A percentile compares a stretch with the other conserved stretches of the same genome.
phyloP scores from a whole-genome alignment of 92 coral and sea anemone genomes.

The Galaxea fascicularis region DNA sequence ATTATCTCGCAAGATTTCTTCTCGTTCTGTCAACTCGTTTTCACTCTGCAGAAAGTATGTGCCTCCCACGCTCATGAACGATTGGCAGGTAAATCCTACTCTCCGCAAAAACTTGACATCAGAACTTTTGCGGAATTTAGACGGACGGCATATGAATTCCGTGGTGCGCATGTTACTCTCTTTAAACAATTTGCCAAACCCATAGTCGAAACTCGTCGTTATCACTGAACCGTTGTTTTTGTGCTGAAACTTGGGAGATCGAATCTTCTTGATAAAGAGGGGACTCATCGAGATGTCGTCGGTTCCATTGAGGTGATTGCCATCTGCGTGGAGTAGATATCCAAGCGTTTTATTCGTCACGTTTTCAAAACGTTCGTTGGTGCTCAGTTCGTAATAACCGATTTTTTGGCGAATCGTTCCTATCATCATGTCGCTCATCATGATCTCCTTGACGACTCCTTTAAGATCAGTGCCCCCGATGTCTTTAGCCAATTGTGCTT shows the following conservation, averaged over 20 bases:
- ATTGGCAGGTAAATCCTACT: constrained; percentile 1
- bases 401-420: not conserved
- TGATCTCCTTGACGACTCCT: not conserved
- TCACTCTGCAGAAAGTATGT: not conserved
- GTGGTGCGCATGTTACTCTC: not conserved
- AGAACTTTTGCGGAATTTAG: not conserved
- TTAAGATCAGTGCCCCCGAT: not conserved
- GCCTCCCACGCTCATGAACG: constrained; percentile 14
- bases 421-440: constrained; percentile 9
- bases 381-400: constrained; percentile 8
- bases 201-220: constrained; percentile 1
- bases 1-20: not conserved
- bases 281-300: not conserved
- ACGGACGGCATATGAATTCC: not conserved
- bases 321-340: not conserved
- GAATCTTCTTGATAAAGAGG: not conserved
- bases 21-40: not conserved
- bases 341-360: not conserved
- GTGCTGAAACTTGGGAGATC: not conserved
- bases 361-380: not conserved
- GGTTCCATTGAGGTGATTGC: constrained; percentile 10
- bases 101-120: not conserved
- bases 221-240: not conserved
- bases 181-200: constrained; percentile 6
- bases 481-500: not conserved